Percentiles rank a stretch among this genome's conserved stretches.
phyloP scores from a whole-genome alignment of 1,140 invertebrate genomes.

The Chrysopa pallens region DNA sequence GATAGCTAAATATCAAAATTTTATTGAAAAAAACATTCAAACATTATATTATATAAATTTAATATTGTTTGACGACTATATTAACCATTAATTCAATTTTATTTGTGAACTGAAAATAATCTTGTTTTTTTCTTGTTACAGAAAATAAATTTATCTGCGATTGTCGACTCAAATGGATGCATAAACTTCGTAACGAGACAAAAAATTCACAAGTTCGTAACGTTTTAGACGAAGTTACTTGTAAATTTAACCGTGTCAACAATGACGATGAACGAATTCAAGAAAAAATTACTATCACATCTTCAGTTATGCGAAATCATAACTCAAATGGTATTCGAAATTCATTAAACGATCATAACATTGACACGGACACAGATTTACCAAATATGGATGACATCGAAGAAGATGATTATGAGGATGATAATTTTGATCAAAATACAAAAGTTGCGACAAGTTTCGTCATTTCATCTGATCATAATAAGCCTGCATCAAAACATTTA shows the following conservation, averaged over 20 bases:
- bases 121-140: constrained; percentile 25
- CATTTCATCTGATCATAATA: constrained; percentile 3
- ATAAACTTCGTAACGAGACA: constrained; percentile 50
- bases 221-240: constrained; percentile 44
- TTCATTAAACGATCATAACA: not conserved
- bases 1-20: no score
- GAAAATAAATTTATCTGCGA: constrained; percentile 64
- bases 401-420: constrained; percentile 12
- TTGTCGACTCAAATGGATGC: constrained; percentile 59
- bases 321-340: constrained; percentile 1
- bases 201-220: constrained; percentile 43
- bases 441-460: constrained; percentile 14
- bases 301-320: not conserved
- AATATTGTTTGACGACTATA: no score
- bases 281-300: constrained; percentile 9
- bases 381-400: constrained; percentile 9
- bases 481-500: constrained; percentile 23
- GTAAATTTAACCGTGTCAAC: constrained; percentile 32
- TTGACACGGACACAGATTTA: not conserved
- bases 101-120: no score
- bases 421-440: constrained; percentile 11
- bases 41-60: no score
- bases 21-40: no score
- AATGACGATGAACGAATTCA: constrained; percentile 11
- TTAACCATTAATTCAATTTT: no score